phyloP scores from a whole-genome alignment of 2,797 vertebrate genomes.

The Muraenolepis orangiensis region DNA sequence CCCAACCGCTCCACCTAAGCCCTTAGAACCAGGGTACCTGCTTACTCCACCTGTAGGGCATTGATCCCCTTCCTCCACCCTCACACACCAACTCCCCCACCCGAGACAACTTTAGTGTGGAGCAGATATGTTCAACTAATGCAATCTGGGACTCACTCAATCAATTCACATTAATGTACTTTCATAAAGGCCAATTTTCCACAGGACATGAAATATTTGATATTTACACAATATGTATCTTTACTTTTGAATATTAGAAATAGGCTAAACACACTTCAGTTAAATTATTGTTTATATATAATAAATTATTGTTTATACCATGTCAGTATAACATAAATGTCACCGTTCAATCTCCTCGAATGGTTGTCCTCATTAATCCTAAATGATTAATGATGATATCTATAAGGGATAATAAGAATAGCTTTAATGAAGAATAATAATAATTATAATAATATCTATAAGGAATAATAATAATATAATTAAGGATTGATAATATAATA shows the following conservation, averaged over 20 bases:
- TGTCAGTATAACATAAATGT: not conserved
- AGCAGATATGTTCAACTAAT: not conserved
- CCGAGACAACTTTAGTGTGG: not conserved
- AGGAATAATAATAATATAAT: no score
- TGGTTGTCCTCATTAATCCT: not conserved
- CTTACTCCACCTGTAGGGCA: slow-evolving; percentile 31
- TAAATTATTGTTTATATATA: not conserved
- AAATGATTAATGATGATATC: not conserved
- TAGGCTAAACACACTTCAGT: not conserved
- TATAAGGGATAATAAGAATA: not conserved
- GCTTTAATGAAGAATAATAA: no score
- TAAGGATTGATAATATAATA: no score
- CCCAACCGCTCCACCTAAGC: slow-evolving; percentile 49
- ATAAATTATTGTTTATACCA: not conserved
- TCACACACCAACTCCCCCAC: not conserved
- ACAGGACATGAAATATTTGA: not conserved
- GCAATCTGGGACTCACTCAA: not conserved
- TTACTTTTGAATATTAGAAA: not conserved
- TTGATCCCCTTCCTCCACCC: not conserved
- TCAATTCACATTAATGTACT: not conserved
- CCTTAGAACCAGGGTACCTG: slow-evolving; percentile 43
- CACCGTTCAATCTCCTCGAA: not conserved
- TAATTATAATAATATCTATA: no score
- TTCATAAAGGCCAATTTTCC: not conserved
- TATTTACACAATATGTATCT: no score